Evolutionary conservation across 1,140 invertebrate genomes (phyloP), one percentile per base, ranked within the genome.

Genomic region (Maniola jurtina): DNA sequence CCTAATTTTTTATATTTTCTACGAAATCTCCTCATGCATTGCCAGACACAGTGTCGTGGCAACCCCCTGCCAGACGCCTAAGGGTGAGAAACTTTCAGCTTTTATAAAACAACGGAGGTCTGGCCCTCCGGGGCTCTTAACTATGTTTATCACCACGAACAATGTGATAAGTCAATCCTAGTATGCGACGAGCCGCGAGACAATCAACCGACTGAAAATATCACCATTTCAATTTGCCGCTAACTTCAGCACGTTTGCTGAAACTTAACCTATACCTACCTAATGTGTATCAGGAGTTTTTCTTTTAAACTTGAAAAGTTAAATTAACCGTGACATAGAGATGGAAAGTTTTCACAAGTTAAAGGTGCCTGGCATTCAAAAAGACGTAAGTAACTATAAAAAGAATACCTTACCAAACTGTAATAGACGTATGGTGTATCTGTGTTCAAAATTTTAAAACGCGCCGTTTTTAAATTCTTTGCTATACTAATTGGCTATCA

Each of bases 331-430:
- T n/a, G 13, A 14, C 14, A 5, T 50, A 60, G 61, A 60, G 35
- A 79, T 81, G 75, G n/a, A 60, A 52, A 70, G 52, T 35, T 78
- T 76, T 63, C 77, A 77, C 13, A 55, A 76, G 8, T 62, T 79
- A 55, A 73, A 66, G 54, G 75, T 83, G n/a, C 80, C 75, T 35
- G 61, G 66, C 25, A 36, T 83, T 4, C 57, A 70, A 58, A 61
- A 77, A 56, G 48, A 76, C 14, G 81, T 83, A 65, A 80, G 80
- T 77, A 45, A 5, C 42, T 4, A 25, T 25, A 25, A 25, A 25
- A 25, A 25, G 25, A 4, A 25, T 25, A 25, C 25, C 25, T 4
- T 25, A 25, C 4, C 4, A 2, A 25, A 25, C 25, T 4, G n/a
- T 25, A 25, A 4, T 25, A 25, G 25, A 4, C 4, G 4, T 25